These are phyloP conservation scores for Microdon myrmicae DNA, from an alignment of 2,888 invertebrate genomes.

Conservation along the genomic window DNA sequence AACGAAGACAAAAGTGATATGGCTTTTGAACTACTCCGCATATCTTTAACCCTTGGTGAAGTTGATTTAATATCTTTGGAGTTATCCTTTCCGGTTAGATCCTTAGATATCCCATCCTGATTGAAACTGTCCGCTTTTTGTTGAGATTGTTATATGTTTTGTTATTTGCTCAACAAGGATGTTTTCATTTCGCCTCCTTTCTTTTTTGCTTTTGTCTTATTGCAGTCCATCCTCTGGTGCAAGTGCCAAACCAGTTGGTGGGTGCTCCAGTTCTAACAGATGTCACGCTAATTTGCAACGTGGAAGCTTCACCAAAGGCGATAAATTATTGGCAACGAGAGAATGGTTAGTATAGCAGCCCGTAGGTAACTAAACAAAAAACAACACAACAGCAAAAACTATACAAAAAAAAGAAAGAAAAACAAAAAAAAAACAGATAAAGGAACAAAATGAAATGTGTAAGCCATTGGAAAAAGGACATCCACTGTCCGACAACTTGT, in stretches of 20 bases:
- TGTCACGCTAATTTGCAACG: conserved; percentile 85
- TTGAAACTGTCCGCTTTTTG: conserved; percentile 31
- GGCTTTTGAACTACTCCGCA: conserved; percentile 47
- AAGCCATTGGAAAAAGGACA: conserved; percentile 7
- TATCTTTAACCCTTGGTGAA: conserved; percentile 43
- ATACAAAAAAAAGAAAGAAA: neutral
- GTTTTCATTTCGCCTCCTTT: conserved; percentile 23
- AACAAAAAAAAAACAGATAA: conserved; percentile 1
- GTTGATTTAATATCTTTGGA: conserved; percentile 51
- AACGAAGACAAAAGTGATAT: conserved; percentile 47
- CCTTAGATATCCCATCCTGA: conserved; percentile 9
- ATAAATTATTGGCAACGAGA: conserved; percentile 95
- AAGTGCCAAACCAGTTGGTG: conserved; percentile 92
- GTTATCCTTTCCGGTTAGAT: conserved; percentile 35
- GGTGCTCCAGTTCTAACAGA: conserved; percentile 88
- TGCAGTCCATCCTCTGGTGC: conserved; percentile 90
- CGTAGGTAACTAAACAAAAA: too few relatives aligned
- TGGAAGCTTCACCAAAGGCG: conserved; percentile 92
- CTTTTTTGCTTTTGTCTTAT: conserved; percentile 31
- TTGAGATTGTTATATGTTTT: conserved; percentile 44
- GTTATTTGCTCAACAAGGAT: conserved; percentile 47
- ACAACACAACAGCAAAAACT: conserved; percentile 2
- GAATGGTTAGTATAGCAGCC: conserved; percentile 76
- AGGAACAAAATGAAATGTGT: neutral
- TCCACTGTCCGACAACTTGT: conserved; percentile 2